Conservation (phyloP, 1,140 invertebrate species). For the Platyscapa corneri region DNA sequence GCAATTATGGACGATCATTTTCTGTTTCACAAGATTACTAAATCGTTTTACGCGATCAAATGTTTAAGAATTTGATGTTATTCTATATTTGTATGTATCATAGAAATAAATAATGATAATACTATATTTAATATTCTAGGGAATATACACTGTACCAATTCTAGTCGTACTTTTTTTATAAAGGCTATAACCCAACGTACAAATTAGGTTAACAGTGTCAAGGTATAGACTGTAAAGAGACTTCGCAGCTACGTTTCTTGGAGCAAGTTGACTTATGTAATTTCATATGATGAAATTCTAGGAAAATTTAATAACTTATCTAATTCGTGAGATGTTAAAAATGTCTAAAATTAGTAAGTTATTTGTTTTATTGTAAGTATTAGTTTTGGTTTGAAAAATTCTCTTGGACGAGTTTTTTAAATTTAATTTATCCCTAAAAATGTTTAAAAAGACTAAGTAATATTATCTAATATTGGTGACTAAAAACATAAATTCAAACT, state of each 20-base stretch:
- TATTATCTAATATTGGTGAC: not conserved
- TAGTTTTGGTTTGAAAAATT: not conserved
- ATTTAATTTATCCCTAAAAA: not conserved
- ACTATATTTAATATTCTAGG: not conserved
- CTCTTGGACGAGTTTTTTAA: not conserved
- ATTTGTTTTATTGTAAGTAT: no score
- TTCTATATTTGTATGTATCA: not conserved
- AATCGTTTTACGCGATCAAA: not conserved
- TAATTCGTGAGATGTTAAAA: not conserved
- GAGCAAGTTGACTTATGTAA: not conserved
- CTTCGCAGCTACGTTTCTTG: constrained; percentile 10
- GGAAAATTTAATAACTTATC: not conserved
- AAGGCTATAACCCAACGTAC: constrained; percentile 16
- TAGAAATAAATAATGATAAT: not conserved
- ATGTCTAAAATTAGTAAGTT: not conserved
- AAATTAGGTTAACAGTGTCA: constrained; percentile 31
- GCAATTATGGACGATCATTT: not conserved
- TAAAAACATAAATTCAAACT: not conserved
- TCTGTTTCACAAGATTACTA: not conserved
- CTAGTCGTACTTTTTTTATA: not conserved
- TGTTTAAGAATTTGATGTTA: not conserved
- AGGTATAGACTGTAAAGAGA: constrained; percentile 11
- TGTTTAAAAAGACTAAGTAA: not conserved
- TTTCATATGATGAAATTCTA: not conserved
- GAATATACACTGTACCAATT: constrained; percentile 1